Evolutionary conservation across 2,888 invertebrate genomes (phyloP).

Genomic region (Chaitophorus viminalis): DNA sequence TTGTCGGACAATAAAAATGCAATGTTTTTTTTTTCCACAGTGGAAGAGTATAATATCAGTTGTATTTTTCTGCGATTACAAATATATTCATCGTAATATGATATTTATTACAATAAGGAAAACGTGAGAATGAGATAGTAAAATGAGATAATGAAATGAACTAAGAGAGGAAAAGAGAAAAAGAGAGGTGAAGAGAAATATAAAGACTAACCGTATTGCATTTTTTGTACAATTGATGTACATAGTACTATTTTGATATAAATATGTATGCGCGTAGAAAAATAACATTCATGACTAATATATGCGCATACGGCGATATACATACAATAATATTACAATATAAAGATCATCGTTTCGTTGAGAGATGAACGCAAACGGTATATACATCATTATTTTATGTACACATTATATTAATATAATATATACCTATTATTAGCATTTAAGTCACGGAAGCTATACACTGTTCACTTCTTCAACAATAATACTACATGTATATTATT

Average conservation of each 20-base stretch:
- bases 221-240: conserved; percentile 8
- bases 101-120: background rate
- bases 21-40: background rate
- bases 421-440: background rate
- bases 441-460: conserved; percentile 1
- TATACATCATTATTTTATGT: background rate
- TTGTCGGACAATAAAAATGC: background rate
- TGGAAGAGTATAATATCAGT: background rate
- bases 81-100: background rate
- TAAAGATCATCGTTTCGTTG: conserved; percentile 20
- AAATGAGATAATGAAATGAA: background rate
- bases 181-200: background rate
- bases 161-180: background rate
- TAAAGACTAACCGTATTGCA: conserved; percentile 2
- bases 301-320: conserved; percentile 2
- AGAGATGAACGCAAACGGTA: conserved; percentile 24
- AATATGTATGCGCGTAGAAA: conserved; percentile 15
- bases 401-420: background rate
- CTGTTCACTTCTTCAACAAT: background rate
- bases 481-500: background rate
- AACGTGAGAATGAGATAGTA: background rate
- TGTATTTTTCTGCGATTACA: background rate
- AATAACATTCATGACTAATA: conserved; percentile 46
- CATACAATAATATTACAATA: background rate
- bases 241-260: conserved; percentile 19